phyloP scores from a whole-genome alignment of 2,888 invertebrate genomes.

The Troglohyphantes excavatus region DNA sequence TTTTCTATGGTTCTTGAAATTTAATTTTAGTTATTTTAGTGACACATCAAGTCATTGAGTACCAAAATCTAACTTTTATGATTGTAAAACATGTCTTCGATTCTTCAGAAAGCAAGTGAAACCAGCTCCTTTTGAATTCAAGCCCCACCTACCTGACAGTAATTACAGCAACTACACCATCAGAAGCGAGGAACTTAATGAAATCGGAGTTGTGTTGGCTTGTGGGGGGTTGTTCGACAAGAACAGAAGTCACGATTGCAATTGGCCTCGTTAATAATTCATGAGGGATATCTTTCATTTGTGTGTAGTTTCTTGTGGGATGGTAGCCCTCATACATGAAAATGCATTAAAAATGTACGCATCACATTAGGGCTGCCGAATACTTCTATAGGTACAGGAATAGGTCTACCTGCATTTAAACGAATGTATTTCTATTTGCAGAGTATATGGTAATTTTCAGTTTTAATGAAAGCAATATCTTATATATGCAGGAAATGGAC shows the following conservation, averaged over 20 bases:
- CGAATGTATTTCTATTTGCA: background rate
- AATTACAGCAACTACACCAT: background rate
- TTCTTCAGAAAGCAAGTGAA: too few species aligned
- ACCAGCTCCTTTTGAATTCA: too few species aligned
- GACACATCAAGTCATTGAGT: too few species aligned
- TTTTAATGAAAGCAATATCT: too few species aligned
- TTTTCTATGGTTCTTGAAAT: conserved; percentile 10
- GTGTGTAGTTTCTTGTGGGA: background rate
- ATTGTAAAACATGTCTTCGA: too few species aligned
- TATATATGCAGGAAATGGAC: too few species aligned
- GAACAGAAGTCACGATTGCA: background rate
- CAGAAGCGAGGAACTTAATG: background rate
- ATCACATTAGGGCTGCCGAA: background rate
- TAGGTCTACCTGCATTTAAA: too few species aligned
- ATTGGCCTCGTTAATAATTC: conserved; percentile 5
- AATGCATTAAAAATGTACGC: background rate
- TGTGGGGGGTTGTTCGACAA: background rate
- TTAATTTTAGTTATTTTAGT: too few species aligned
- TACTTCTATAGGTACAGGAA: background rate
- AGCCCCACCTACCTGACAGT: too few species aligned
- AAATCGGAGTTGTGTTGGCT: background rate
- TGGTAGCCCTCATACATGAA: background rate
- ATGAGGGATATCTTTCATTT: background rate
- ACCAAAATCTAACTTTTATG: too few species aligned
- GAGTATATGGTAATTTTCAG: too few species aligned